Base-by-base conservation (phyloP, 2,113 vertebrate species). In the Zosterops lateralis region DNA sequence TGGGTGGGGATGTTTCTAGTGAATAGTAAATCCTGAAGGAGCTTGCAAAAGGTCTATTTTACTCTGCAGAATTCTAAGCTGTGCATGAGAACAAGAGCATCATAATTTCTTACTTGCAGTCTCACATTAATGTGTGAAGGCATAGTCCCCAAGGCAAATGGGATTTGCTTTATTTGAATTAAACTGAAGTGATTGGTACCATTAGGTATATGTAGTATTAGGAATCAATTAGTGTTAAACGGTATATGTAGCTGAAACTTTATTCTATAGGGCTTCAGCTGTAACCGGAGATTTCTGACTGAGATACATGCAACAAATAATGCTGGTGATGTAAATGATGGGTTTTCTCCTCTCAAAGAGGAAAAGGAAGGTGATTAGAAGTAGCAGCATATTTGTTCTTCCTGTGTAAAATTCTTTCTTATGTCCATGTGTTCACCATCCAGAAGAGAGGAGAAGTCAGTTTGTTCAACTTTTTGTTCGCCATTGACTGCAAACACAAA, bases 21-120 rank as follows among this genome's bases (percentile, higher is more conserved):
- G 32, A 88, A 88, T 76, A 93, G 74, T 87, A 78, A 95, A 12
- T 38, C 93, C 75, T 79, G 42, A 65, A 86, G 65, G 44, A 93
- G 21, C 24, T 88, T 88, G 47, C 60, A 77, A 64, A 90, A 84
- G n/a, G 16, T 38, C 29, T 87, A 2, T 9, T 87, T 94, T 81
- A 51, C 53, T 84, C 51, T 50, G 14, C 36, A 32, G 14, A 14
- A 12, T 19, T 82, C 57, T 82, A 76, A 85, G 14, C 28, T 79
- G 34, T 34, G 19, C n/a, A 5, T 68, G 65, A 60, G 25, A 82
- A 38, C 19, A 82, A 71, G 48, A 70, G 56, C 14, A 17, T 80
- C 26, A 24, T 38, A 0, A 29, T 79, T 93, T 94, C 42, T 66
- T 72, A 29, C 45, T 89, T 57, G 13, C 7, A 9, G 4, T 47